phyloP scores from a whole-genome alignment of 1,140 invertebrate species.

The Proctacanthus coquilletti region DNA sequence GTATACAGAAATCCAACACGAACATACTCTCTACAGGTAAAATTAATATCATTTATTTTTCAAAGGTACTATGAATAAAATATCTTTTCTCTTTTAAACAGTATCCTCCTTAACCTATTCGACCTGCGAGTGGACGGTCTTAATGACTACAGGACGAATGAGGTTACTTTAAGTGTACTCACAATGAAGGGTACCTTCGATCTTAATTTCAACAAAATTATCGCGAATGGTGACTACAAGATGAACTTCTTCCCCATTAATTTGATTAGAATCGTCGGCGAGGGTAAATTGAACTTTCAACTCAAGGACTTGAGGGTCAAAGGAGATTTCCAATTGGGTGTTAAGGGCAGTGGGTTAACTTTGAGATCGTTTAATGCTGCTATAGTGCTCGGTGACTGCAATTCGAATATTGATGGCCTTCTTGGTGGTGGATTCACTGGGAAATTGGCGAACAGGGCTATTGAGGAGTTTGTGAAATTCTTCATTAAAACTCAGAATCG shows the following conservation, averaged over 20 bases:
- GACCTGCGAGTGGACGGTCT: slow-evolving; percentile 24
- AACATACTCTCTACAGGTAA: slow-evolving; percentile 13
- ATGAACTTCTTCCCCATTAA: slow-evolving; percentile 25
- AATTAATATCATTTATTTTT: not conserved
- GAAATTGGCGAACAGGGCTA: too few species aligned
- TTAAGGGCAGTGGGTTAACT: slow-evolving; percentile 18
- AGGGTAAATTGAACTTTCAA: slow-evolving; percentile 20
- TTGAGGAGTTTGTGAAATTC: too few species aligned
- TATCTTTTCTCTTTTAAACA: not conserved
- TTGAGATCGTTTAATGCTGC: slow-evolving; percentile 21
- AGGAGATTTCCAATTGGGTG: slow-evolving; percentile 21
- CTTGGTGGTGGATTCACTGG: slow-evolving; percentile 23
- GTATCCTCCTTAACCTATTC: slow-evolving; percentile 13
- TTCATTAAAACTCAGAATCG: too few species aligned
- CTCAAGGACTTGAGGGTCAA: slow-evolving; percentile 22
- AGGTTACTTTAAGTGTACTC: slow-evolving; percentile 23
- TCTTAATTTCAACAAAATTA: slow-evolving; percentile 20
- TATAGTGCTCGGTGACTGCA: slow-evolving; percentile 21
- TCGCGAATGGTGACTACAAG: slow-evolving; percentile 23
- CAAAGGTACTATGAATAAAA: not conserved
- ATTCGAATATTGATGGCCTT: slow-evolving; percentile 25
- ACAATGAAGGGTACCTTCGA: slow-evolving; percentile 23
- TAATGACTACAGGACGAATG: slow-evolving; percentile 22
- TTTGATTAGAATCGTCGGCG: slow-evolving; percentile 19
- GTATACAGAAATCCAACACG: slow-evolving; percentile 16